phyloP scores from a whole-genome alignment of 2,113 vertebrate genomes.

The Butastur rufipennis region DNA sequence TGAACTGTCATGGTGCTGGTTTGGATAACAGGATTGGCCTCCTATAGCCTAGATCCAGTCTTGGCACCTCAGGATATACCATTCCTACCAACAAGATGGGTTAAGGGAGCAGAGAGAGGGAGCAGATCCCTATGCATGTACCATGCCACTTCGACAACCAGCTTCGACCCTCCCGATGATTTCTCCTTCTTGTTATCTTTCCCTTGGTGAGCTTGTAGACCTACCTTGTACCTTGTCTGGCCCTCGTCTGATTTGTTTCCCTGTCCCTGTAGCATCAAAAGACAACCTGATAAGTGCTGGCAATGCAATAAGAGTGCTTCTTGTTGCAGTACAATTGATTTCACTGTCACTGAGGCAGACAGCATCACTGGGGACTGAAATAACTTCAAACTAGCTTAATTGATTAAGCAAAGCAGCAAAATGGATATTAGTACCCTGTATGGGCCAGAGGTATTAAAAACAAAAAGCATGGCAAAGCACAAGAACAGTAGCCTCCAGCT shows the following conservation, averaged over 20 bases:
- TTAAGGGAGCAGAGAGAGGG: not conserved
- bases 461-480: not conserved
- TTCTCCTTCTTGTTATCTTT: not conserved
- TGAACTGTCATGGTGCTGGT: not conserved
- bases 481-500: not conserved
- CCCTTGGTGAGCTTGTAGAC: not conserved
- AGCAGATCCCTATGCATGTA: not conserved
- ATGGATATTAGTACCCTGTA: not conserved
- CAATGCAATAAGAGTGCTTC: not conserved
- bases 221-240: not conserved
- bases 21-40: not conserved
- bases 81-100: not conserved
- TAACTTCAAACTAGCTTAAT: not conserved
- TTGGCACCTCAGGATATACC: not conserved
- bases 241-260: not conserved
- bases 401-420: constrained; percentile 14
- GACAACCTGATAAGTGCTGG: not conserved
- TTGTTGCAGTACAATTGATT: constrained; percentile 21
- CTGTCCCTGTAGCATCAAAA: not conserved
- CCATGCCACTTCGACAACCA: not conserved
- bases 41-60: not conserved
- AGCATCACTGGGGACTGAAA: not conserved
- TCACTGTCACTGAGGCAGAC: not conserved
- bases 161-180: not conserved
- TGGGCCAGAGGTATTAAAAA: not conserved